A percentile compares a stretch with the other conserved stretches of the same genome.
phyloP scores from a whole-genome alignment of 1,140 invertebrate species.

The Drosophila pallidifrons region DNA sequence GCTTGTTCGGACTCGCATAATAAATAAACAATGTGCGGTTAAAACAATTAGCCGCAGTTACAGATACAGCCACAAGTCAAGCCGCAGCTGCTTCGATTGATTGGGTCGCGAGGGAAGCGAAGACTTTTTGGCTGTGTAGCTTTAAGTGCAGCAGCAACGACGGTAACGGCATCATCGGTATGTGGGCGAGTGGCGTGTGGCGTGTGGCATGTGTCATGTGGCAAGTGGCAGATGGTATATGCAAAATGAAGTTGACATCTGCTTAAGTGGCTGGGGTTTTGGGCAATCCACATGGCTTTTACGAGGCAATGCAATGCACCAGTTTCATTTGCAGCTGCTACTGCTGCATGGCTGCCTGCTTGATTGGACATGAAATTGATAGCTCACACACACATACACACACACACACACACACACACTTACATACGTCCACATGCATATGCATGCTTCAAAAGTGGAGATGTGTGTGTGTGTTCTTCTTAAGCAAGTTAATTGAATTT shows the following conservation, averaged over 20 bases:
- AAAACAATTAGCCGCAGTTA: conserved; percentile 71
- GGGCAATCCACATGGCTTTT: conserved; percentile 69
- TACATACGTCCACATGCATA: background rate
- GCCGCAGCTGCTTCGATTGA: conserved; percentile 58
- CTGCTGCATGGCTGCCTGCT: conserved; percentile 57
- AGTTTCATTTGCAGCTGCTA: conserved; percentile 33
- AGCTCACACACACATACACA: conserved; percentile 53
- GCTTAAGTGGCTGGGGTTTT: conserved; percentile 80
- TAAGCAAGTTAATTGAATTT: conserved; percentile 83
- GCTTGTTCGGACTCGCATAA: conserved; percentile 39
- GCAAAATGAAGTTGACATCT: conserved; percentile 83
- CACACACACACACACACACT: conserved; percentile 22
- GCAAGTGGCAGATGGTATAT: conserved; percentile 62
- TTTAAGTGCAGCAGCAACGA: conserved; percentile 31
- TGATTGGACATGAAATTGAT: conserved; percentile 84
- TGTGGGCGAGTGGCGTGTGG: conserved; percentile 7
- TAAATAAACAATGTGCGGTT: conserved; percentile 73
- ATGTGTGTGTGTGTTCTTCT: conserved; percentile 56
- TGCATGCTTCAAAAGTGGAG: conserved; percentile 22
- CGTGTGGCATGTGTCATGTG: conserved; percentile 30
- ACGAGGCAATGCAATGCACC: conserved; percentile 47
- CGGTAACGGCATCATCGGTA: background rate
- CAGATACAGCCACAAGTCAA: conserved; percentile 48
- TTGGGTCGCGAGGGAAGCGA: conserved; percentile 13
- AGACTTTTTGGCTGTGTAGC: conserved; percentile 13